Evolutionary conservation across 1,140 invertebrate species (phyloP).

Genomic region (Argopecten irradians): DNA sequence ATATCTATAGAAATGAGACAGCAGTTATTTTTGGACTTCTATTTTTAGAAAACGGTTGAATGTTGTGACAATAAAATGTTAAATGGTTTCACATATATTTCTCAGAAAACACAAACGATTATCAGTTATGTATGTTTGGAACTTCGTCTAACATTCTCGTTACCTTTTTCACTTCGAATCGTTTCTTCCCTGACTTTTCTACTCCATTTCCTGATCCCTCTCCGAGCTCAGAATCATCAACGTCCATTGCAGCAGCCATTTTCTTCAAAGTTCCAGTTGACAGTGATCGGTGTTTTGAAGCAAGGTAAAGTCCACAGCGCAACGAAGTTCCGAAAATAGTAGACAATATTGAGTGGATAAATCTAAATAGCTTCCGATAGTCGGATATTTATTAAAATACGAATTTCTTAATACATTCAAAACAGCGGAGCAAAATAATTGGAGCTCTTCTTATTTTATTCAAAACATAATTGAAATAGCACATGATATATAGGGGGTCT

Average conservation of each 20-base stretch:
- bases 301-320: neutral
- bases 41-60: neutral
- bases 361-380: neutral
- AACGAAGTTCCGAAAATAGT: neutral
- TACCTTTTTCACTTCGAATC: slow-evolving; percentile 78
- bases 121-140: neutral
- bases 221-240: slow-evolving; percentile 70
- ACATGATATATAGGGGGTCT: no score
- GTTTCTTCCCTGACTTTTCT: slow-evolving; percentile 73
- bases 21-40: neutral
- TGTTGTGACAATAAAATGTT: no score
- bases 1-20: neutral
- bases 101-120: no score
- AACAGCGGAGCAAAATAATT: neutral
- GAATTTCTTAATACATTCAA: neutral
- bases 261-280: slow-evolving; percentile 36
- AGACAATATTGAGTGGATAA: neutral
- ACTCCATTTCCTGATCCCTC: slow-evolving; percentile 59
- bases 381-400: neutral
- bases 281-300: neutral
- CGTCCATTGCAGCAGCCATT: slow-evolving; percentile 77
- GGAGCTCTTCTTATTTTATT: neutral
- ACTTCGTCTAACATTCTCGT: neutral
- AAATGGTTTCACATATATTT: no score
- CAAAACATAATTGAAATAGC: neutral